Conservation (phyloP, 2,888 invertebrate genomes). For the Lycocerus yunnanus region DNA sequence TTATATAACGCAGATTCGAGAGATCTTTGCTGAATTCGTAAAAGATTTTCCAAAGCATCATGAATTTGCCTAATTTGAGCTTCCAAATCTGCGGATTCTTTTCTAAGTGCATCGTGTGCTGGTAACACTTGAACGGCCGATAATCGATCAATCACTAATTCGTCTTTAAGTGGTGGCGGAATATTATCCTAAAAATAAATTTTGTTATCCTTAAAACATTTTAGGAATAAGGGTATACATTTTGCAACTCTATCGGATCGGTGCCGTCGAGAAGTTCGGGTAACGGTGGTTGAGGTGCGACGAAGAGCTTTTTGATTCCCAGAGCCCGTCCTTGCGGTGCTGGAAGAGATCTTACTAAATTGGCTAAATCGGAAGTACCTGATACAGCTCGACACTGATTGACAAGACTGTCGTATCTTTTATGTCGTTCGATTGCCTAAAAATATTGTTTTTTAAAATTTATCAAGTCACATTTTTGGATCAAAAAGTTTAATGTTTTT, state of each 20-base stretch:
- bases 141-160: conserved; percentile 80
- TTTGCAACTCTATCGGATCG: conserved; percentile 43
- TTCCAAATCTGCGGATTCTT: conserved; percentile 84
- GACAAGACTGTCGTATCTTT: conserved; percentile 81
- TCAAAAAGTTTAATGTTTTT: background rate
- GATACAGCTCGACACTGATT: conserved; percentile 78
- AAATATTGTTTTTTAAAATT: conserved; percentile 29
- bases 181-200: conserved; percentile 62
- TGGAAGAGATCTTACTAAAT: conserved; percentile 75
- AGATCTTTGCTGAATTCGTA: conserved; percentile 77
- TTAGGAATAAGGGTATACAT: background rate
- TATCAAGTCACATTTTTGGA: background rate
- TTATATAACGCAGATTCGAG: conserved; percentile 84
- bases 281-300: conserved; percentile 72
- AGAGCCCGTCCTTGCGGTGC: conserved; percentile 57
- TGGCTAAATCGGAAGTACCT: conserved; percentile 74
- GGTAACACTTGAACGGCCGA: conserved; percentile 73
- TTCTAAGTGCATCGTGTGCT: conserved; percentile 76
- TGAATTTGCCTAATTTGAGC: conserved; percentile 85
- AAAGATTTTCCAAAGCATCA: conserved; percentile 82
- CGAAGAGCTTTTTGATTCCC: conserved; percentile 59
- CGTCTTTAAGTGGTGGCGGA: conserved; percentile 79
- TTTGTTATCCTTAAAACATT: background rate
- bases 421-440: conserved; percentile 80
- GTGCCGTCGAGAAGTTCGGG: conserved; percentile 55